Evolutionary conservation across 2,113 vertebrate species (phyloP).

Genomic region (Glaucidium brasilianum): DNA sequence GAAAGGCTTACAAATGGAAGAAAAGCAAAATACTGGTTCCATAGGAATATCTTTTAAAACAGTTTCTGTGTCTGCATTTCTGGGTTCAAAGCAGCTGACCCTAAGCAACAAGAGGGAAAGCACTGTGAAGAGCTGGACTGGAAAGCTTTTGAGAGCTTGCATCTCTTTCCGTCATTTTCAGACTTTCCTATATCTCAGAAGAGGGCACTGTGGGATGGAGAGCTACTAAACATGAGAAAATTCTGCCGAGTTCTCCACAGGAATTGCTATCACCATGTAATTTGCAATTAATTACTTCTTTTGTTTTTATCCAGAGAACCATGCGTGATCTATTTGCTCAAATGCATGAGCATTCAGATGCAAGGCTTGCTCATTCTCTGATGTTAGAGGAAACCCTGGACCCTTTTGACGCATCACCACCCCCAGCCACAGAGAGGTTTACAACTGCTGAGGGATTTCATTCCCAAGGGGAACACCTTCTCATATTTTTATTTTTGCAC

Average conservation of each 20-base stretch:
- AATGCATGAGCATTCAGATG: background rate
- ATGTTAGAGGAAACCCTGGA: background rate
- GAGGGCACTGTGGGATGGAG: conserved; percentile 71
- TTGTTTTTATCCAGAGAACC: conserved; percentile 55
- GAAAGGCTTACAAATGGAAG: background rate
- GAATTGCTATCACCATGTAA: conserved; percentile 29
- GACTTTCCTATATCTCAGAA: conserved; percentile 60
- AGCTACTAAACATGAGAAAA: conserved; percentile 47
- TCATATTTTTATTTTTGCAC: background rate
- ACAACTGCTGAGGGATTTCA: background rate
- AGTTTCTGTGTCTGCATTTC: background rate
- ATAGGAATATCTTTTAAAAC: background rate
- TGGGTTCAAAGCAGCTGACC: background rate
- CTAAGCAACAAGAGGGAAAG: background rate
- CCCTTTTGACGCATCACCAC: background rate
- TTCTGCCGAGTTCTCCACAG: background rate
- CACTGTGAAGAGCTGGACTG: background rate
- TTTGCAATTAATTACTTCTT: conserved; percentile 64
- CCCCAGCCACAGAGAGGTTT: background rate
- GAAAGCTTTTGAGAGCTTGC: background rate
- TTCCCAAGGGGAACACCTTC: background rate
- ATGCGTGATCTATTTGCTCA: conserved; percentile 16
- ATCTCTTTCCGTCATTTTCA: background rate
- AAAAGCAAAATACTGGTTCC: background rate
- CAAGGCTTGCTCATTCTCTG: background rate